Evolutionary conservation across 2,113 vertebrate genomes (phyloP).

Genomic region (Orcinus orca): DNA sequence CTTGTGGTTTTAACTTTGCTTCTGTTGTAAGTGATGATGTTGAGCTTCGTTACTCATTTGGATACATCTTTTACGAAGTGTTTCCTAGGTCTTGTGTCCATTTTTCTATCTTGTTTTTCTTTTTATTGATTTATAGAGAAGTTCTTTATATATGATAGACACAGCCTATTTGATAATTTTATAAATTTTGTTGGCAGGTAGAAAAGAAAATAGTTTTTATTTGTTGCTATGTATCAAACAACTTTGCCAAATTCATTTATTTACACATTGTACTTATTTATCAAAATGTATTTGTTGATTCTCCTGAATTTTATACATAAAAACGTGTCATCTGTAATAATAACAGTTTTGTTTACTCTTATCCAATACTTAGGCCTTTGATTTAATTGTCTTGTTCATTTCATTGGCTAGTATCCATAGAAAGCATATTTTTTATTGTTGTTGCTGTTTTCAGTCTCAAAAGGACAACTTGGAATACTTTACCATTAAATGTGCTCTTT

Average conservation of each 20-base stretch:
- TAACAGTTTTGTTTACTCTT: background rate
- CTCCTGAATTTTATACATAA: background rate
- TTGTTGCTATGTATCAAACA: background rate
- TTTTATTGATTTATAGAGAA: background rate
- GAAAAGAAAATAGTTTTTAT: background rate
- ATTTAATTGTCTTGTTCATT: background rate
- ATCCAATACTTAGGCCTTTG: background rate
- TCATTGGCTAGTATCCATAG: background rate
- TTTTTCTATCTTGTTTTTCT: background rate
- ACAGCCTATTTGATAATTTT: background rate
- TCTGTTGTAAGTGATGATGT: background rate
- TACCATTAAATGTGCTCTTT: background rate
- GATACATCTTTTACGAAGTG: background rate
- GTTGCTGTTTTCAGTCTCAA: background rate
- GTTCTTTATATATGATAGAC: background rate
- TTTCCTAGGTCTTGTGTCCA: background rate
- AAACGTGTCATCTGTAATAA: background rate
- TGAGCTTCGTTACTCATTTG: background rate
- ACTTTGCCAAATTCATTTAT: background rate
- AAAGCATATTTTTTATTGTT: background rate
- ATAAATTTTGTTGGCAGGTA: background rate
- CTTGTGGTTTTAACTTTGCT: background rate
- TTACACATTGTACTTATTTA: background rate
- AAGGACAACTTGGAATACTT: background rate
- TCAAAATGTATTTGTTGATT: background rate